phyloP scores from a whole-genome alignment of 2,888 invertebrate genomes.

The Cetonia aurata region DNA sequence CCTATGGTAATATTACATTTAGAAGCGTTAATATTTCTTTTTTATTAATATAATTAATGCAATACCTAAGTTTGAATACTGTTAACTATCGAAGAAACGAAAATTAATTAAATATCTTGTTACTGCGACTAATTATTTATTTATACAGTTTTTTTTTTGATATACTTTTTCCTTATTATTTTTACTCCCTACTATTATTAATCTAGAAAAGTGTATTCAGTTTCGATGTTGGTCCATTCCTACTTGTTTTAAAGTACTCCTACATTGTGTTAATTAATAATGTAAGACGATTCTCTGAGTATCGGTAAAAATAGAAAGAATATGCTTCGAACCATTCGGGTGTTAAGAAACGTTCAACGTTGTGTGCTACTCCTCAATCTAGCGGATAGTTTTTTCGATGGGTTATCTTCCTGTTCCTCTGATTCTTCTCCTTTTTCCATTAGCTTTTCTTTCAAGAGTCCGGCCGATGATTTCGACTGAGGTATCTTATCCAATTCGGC shows the following conservation, averaged over 20 bases:
- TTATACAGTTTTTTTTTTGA: slow-evolving; percentile 43
- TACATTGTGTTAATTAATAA: slow-evolving; percentile 41
- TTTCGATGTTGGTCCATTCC: slow-evolving; percentile 63
- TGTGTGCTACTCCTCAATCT: slow-evolving; percentile 69
- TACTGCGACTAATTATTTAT: slow-evolving; percentile 22
- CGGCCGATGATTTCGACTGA: slow-evolving; percentile 58
- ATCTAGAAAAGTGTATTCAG: slow-evolving; percentile 39
- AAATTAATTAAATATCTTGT: no score
- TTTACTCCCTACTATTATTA: background rate
- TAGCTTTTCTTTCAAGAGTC: slow-evolving; percentile 58
- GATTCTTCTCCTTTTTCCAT: slow-evolving; percentile 55
- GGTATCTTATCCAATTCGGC: slow-evolving; percentile 84
- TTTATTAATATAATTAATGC: no score
- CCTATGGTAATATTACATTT: slow-evolving; percentile 52
- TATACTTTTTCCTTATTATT: slow-evolving; percentile 12
- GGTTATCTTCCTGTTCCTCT: slow-evolving; percentile 49
- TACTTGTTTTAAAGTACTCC: slow-evolving; percentile 53
- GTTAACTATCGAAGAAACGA: no score
- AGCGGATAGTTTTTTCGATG: slow-evolving; percentile 62
- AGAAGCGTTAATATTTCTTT: slow-evolving; percentile 58
- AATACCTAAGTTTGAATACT: no score
- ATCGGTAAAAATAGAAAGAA: background rate
- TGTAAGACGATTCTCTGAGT: background rate
- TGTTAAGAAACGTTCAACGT: slow-evolving; percentile 58
- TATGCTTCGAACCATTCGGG: background rate